Conservation (phyloP, 2,113 vertebrate genomes). For the Strigops habroptila region DNA sequence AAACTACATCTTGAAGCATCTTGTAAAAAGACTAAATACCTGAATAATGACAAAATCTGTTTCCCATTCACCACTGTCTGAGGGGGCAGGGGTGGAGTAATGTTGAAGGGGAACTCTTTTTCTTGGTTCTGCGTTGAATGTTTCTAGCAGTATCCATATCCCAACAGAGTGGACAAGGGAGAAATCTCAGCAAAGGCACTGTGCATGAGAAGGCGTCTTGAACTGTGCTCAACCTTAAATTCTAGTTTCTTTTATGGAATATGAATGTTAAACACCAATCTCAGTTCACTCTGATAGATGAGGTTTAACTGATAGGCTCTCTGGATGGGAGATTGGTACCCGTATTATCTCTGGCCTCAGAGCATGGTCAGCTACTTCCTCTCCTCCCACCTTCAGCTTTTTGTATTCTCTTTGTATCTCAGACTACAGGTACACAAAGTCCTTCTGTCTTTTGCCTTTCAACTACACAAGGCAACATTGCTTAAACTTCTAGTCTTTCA, state of each 20-base stretch:
- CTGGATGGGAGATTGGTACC: neutral
- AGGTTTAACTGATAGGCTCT: neutral
- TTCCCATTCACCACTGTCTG: neutral
- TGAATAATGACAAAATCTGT: conserved; percentile 7
- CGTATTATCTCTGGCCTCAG: neutral
- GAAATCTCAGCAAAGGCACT: neutral
- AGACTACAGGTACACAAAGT: neutral
- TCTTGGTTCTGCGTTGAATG: neutral
- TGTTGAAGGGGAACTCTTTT: accelerated
- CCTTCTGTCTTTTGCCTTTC: neutral
- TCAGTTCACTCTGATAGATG: neutral
- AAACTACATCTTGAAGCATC: conserved; percentile 6
- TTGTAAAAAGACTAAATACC: neutral
- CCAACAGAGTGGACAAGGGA: neutral
- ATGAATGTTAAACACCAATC: neutral
- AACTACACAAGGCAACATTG: neutral
- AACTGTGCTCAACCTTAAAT: neutral
- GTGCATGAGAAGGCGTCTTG: neutral
- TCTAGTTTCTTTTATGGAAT: neutral
- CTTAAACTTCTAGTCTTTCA: conserved; percentile 61
- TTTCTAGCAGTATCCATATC: neutral
- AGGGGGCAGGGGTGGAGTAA: accelerated
- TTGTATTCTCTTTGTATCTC: neutral
- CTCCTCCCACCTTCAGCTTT: neutral
- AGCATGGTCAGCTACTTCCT: neutral